A percentile compares a stretch with the other conserved stretches of the same genome.
Conservation (phyloP, 2,113 vertebrate genomes). For the Salvelinus namaycush region DNA sequence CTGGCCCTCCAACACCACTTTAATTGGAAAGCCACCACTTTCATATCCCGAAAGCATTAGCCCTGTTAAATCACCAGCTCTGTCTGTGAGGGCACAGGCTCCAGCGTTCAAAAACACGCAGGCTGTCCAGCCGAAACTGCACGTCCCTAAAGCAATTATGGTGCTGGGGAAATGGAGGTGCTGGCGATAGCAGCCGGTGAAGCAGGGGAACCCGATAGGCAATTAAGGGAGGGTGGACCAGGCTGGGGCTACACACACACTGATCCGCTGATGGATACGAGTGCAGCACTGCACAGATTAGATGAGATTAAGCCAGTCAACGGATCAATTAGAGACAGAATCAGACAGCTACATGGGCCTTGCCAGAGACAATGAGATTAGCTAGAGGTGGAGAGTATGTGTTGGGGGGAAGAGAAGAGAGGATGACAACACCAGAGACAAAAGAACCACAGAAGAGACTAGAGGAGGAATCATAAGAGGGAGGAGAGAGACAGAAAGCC, state of each 20-base stretch:
- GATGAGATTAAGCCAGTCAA: slow-evolving; percentile 79
- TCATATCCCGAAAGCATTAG: no score
- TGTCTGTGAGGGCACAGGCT: slow-evolving; percentile 67
- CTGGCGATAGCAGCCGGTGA: slow-evolving; percentile 53
- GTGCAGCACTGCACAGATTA: slow-evolving; percentile 75
- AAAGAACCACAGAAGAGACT: background rate
- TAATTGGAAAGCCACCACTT: no score
- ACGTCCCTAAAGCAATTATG: slow-evolving; percentile 79
- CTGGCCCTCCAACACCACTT: no score
- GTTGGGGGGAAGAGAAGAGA: slow-evolving; percentile 13
- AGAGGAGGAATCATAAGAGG: background rate
- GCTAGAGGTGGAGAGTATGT: slow-evolving; percentile 55
- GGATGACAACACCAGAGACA: slow-evolving; percentile 16
- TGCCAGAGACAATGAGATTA: slow-evolving; percentile 77
- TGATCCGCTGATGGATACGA: slow-evolving; percentile 61
- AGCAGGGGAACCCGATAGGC: slow-evolving; percentile 75
- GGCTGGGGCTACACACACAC: background rate
- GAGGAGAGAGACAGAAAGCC: background rate
- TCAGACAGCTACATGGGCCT: slow-evolving; percentile 72
- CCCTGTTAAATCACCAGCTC: slow-evolving; percentile 73
- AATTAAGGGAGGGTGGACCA: slow-evolving; percentile 62
- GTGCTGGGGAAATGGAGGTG: slow-evolving; percentile 67
- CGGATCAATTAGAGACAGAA: slow-evolving; percentile 82
- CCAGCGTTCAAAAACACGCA: slow-evolving; percentile 65
- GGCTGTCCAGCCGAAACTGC: slow-evolving; percentile 42